phyloP scores from a whole-genome alignment of 1,140 invertebrate genomes.

The Drosophila santomea region DNA sequence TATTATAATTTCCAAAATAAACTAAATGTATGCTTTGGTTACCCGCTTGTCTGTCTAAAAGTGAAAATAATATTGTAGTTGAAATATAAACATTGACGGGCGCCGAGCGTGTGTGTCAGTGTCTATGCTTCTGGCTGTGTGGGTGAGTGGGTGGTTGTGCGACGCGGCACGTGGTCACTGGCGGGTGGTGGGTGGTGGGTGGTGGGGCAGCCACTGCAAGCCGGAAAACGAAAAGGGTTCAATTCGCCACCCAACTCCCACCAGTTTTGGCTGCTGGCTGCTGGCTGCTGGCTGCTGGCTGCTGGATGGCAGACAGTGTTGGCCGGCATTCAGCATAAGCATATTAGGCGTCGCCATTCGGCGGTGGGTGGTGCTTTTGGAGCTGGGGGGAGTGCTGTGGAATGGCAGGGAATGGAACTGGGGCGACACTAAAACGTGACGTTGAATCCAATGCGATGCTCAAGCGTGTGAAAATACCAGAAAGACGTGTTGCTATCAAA shows the following conservation, averaged over 20 bases:
- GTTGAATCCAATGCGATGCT: slow-evolving; percentile 84
- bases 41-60: slow-evolving; percentile 49
- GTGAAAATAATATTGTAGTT: slow-evolving; percentile 73
- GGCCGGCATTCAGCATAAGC: slow-evolving; percentile 55
- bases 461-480: slow-evolving; percentile 84
- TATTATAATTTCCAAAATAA: slow-evolving; percentile 78
- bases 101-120: background rate
- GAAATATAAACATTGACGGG: slow-evolving; percentile 65
- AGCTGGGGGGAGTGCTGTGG: background rate
- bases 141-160: background rate
- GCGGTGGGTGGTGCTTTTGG: slow-evolving; percentile 3
- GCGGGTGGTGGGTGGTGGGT: background rate
- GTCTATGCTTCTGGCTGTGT: background rate
- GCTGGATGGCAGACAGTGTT: slow-evolving; percentile 7
- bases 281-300: too few species aligned
- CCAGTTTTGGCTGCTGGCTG: slow-evolving; percentile 22
- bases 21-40: slow-evolving; percentile 52
- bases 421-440: slow-evolving; percentile 78
- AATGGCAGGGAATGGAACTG: background rate
- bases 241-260: slow-evolving; percentile 15
- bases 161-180: slow-evolving; percentile 2
- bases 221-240: slow-evolving; percentile 62
- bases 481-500: slow-evolving; percentile 84
- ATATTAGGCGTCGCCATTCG: slow-evolving; percentile 64
- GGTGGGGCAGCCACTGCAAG: slow-evolving; percentile 14